phyloP scores from a whole-genome alignment of 92 coral and sea anemone genomes.

The Epizoanthus stellaris region DNA sequence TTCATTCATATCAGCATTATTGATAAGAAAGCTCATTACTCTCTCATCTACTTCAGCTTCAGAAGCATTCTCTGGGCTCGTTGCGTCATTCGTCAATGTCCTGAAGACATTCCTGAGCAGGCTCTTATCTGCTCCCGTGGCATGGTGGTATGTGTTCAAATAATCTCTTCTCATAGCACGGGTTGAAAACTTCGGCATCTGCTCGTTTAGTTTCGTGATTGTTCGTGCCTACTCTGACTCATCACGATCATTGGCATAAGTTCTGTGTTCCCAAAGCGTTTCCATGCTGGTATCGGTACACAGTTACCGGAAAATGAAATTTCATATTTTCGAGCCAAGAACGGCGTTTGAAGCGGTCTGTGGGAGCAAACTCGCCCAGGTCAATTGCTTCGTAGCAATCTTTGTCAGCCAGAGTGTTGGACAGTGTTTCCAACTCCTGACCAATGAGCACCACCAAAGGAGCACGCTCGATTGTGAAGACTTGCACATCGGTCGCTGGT shows the following conservation, averaged over 20 bases:
- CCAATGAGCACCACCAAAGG: no score
- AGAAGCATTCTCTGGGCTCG: neutral
- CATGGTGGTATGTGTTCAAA: neutral
- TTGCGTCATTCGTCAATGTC: neutral
- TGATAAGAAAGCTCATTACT: neutral
- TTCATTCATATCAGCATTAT: neutral
- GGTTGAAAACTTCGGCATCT: slow-evolving; percentile 1
- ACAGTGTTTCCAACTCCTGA: no score
- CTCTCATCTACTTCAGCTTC: neutral
- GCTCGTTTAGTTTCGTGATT: slow-evolving; percentile 6
- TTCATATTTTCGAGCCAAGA: no score
- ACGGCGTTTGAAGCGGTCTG: no score
- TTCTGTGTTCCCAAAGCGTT: no score
- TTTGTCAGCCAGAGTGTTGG: no score
- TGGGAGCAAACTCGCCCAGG: no score
- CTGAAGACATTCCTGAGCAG: slow-evolving; percentile 1
- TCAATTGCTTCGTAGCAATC: no score
- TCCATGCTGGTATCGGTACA: no score
- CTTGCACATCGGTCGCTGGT: no score
- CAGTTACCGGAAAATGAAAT: no score
- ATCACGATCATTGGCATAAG: neutral
- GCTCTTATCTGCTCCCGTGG: neutral
- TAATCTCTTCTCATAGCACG: neutral
- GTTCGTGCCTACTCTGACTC: neutral
- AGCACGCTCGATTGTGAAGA: no score